Evolutionary conservation across 1,140 invertebrate species (phyloP).

Genomic region (Copidosoma floridanum): DNA sequence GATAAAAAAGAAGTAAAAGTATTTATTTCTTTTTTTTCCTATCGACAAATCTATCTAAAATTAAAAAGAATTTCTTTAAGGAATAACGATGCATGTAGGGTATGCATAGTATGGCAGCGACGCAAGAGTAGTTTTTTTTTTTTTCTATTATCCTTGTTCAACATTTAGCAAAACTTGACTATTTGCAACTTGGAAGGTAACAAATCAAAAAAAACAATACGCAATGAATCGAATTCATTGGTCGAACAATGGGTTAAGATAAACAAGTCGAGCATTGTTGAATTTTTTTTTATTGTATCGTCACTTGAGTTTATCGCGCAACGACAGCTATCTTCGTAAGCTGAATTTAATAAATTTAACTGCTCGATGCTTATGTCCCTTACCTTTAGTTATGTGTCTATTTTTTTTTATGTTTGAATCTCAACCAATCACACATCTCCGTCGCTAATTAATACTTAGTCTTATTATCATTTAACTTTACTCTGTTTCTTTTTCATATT

Average conservation of each 20-base stretch:
- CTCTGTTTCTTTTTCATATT: conserved; percentile 30
- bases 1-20: conserved; percentile 23
- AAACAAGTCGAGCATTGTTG: conserved; percentile 7
- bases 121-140: conserved; percentile 25
- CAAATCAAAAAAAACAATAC: conserved; percentile 10
- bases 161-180: conserved; percentile 3
- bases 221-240: too few relatives aligned
- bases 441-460: conserved; percentile 36
- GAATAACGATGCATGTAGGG: conserved; percentile 28
- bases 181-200: conserved; percentile 3
- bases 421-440: conserved; percentile 33
- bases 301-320: conserved; percentile 10
- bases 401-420: conserved; percentile 37
- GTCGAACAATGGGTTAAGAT: conserved; percentile 17
- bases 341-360: conserved; percentile 36
- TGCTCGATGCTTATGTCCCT: conserved; percentile 36
- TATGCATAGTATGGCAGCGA: conserved; percentile 36
- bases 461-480: conserved; percentile 34
- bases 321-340: conserved; percentile 12
- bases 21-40: conserved; percentile 15
- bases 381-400: conserved; percentile 38
- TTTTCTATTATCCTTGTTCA: background rate
- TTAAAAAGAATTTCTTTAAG: conserved; percentile 25
- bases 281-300: conserved; percentile 10
- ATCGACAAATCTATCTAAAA: conserved; percentile 23